A percentile compares a stretch with the other conserved stretches of the same genome.
phyloP scores from a whole-genome alignment of 2,888 invertebrate genomes.

The Drosophila tanythrix region DNA sequence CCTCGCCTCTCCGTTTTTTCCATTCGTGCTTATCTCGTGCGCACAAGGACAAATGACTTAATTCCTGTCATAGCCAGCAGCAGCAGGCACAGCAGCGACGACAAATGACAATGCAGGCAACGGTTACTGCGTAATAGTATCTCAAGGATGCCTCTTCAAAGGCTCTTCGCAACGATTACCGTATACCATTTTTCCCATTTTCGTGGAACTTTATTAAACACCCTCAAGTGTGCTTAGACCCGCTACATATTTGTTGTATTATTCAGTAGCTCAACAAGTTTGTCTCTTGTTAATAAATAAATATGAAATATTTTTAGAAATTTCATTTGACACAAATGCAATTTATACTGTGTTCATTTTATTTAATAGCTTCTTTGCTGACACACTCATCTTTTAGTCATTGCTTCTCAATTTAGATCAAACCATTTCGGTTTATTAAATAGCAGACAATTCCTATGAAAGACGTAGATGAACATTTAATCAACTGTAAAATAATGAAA shows the following conservation, averaged over 20 bases:
- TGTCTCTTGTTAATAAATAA: neutral
- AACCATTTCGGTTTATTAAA: neutral
- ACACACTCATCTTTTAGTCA: slow-evolving; percentile 3
- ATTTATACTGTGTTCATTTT: neutral
- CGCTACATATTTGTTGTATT: neutral
- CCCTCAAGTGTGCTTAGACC: neutral
- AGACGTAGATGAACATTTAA: neutral
- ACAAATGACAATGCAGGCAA: slow-evolving; percentile 38
- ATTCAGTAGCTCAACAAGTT: neutral
- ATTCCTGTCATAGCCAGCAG: slow-evolving; percentile 68
- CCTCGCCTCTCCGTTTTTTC: slow-evolving; percentile 5
- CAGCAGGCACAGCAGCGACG: slow-evolving; percentile 28
- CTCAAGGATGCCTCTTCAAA: slow-evolving; percentile 19
- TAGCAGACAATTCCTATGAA: neutral
- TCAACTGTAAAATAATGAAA: neutral
- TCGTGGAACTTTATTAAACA: slow-evolving; percentile 1
- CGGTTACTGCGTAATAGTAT: slow-evolving; percentile 9
- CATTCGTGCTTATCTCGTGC: slow-evolving; percentile 62
- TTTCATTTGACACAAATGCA: neutral
- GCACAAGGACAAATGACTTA: slow-evolving; percentile 81
- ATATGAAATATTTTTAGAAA: slow-evolving; percentile 1
- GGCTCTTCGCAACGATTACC: slow-evolving; percentile 1
- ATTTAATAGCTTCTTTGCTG: neutral
- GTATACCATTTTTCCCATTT: neutral
- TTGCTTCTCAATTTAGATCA: slow-evolving; percentile 1